Evolutionary conservation across 2,113 vertebrate species (phyloP).

Genomic region (Cygnus buccinator): DNA sequence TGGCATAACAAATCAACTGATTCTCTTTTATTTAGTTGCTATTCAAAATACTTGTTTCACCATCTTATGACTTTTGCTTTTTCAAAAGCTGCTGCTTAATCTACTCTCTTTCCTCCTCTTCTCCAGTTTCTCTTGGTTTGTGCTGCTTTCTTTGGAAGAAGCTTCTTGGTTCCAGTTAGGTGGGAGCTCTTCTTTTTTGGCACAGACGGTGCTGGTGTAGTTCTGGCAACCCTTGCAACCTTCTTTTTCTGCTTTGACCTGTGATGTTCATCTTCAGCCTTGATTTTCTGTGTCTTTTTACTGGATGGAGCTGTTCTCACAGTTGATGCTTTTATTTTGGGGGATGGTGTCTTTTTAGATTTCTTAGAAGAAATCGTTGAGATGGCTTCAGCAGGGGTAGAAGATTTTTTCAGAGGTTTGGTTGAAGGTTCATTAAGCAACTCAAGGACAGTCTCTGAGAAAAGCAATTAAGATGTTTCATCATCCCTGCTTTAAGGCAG

Average conservation of each 20-base stretch:
- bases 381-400: background rate
- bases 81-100: background rate
- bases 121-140: background rate
- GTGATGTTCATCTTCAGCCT: background rate
- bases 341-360: background rate
- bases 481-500: background rate
- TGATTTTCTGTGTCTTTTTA: background rate
- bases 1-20: background rate
- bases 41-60: background rate
- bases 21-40: background rate
- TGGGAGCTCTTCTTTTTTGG: background rate
- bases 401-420: background rate
- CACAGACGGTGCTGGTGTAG: background rate
- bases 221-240: background rate
- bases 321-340: background rate
- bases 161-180: background rate
- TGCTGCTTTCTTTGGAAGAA: background rate
- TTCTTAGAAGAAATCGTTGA: background rate
- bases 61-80: background rate
- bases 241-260: background rate
- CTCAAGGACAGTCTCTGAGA: slow-evolving; percentile 70
- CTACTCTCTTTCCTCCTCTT: background rate
- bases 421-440: slow-evolving; percentile 49
- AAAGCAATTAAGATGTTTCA: slow-evolving; percentile 24
- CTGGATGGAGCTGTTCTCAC: background rate